A percentile compares a stretch with the other conserved stretches of the same genome.
These are phyloP conservation scores for Lepus oiostolus DNA, from an alignment of 2,797 vertebrate species.

Conservation along the genomic window DNA sequence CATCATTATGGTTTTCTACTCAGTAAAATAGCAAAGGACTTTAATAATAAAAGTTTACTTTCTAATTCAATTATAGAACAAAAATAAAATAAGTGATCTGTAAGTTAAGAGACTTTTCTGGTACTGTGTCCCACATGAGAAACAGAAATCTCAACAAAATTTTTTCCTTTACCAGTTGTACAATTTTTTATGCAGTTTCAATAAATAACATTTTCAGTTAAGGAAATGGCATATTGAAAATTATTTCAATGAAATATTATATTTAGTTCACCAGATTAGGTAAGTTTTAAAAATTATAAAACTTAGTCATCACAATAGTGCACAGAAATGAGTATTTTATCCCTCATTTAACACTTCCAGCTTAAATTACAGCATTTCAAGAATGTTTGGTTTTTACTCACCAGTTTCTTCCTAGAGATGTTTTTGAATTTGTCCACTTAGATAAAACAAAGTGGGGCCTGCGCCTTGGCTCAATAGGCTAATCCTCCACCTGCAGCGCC, in stretches of 20 bases:
- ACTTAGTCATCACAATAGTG: neutral
- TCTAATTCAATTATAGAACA: neutral
- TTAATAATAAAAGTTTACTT: neutral
- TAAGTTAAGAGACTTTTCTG: neutral
- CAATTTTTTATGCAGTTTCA: neutral
- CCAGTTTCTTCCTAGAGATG: neutral
- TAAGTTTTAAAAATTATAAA: constrained; percentile 11
- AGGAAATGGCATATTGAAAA: neutral
- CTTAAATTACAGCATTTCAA: neutral
- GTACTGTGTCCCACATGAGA: neutral
- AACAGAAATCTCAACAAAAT: neutral
- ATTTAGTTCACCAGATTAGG: neutral
- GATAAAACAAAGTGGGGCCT: neutral
- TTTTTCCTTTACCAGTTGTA: neutral
- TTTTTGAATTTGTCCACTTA: neutral
- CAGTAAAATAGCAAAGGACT: neutral
- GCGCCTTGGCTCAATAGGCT: too few species aligned
- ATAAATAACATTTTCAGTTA: neutral
- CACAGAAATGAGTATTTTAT: neutral
- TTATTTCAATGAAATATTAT: neutral
- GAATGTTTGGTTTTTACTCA: neutral
- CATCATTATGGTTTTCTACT: neutral
- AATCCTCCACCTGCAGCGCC: too few species aligned
- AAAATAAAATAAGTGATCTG: neutral
- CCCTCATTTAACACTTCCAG: neutral